Evolutionary conservation across 2,113 vertebrate genomes (phyloP).

Genomic region (Rhinolophus ferrumequinum): DNA sequence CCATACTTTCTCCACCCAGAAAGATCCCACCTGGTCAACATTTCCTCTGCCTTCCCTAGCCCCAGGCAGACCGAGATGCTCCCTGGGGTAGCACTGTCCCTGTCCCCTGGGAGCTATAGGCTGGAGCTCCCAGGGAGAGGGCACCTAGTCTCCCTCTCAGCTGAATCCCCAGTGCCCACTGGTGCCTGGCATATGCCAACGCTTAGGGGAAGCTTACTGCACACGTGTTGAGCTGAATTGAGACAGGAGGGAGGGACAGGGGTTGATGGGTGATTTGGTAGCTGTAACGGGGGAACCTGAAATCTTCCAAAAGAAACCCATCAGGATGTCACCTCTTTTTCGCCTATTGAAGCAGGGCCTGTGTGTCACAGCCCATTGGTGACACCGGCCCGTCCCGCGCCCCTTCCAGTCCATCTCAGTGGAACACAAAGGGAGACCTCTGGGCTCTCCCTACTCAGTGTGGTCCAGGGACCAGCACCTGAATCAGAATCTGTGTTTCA

Average conservation of each 20-base stretch:
- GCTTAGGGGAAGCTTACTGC: not conserved
- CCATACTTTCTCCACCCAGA: not conserved
- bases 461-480: not conserved
- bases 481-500: not conserved
- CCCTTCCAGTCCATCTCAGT: not conserved
- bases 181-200: not conserved
- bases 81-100: not conserved
- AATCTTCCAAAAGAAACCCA: not conserved
- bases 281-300: not conserved
- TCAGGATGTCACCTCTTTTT: not conserved
- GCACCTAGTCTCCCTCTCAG: not conserved
- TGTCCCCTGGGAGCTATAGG: not conserved
- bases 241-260: not conserved
- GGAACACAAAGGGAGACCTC: not conserved
- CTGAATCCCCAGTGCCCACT: not conserved
- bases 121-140: not conserved
- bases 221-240: not conserved
- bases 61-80: not conserved
- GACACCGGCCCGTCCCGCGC: not conserved
- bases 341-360: not conserved
- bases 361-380: not conserved
- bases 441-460: not conserved
- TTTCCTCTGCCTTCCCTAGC: not conserved
- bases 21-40: not conserved
- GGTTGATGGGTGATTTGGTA: not conserved